Evolutionary conservation across 1,140 invertebrate genomes (phyloP).

Genomic region (Pogonus chalceus): DNA sequence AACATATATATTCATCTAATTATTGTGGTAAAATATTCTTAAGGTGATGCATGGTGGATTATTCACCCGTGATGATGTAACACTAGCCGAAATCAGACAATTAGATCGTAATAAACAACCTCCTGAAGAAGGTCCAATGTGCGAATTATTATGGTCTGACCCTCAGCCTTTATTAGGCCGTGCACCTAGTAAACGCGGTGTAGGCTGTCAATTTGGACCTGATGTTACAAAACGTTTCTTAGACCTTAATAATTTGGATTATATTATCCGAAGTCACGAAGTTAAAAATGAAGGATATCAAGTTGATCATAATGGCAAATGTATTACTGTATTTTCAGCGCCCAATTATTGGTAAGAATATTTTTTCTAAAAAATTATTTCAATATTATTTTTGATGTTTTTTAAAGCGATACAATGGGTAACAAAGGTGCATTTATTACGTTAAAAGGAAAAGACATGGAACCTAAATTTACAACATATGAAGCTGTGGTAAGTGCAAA

Average conservation of each 20-base stretch:
- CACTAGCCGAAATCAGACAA: slow-evolving; percentile 78
- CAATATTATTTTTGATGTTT: slow-evolving; percentile 11
- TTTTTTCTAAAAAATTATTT: slow-evolving; percentile 7
- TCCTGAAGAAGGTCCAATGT: slow-evolving; percentile 95
- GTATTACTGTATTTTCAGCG: slow-evolving; percentile 94
- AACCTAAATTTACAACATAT: slow-evolving; percentile 84
- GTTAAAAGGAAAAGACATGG: slow-evolving; percentile 82
- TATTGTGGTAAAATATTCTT: slow-evolving; percentile 6
- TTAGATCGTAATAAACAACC: slow-evolving; percentile 90
- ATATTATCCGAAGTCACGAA: slow-evolving; percentile 94
- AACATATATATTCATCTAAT: not conserved
- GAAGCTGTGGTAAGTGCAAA: slow-evolving; percentile 75
- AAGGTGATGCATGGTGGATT: slow-evolving; percentile 90
- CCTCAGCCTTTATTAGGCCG: slow-evolving; percentile 81
- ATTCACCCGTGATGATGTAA: slow-evolving; percentile 83
- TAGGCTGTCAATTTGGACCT: slow-evolving; percentile 97
- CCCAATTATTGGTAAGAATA: slow-evolving; percentile 91
- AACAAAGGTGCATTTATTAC: slow-evolving; percentile 97
- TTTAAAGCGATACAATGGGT: slow-evolving; percentile 88
- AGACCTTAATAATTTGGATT: slow-evolving; percentile 76
- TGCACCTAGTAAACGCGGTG: slow-evolving; percentile 89
- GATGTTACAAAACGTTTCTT: slow-evolving; percentile 90
- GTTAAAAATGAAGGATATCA: slow-evolving; percentile 97
- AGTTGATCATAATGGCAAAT: slow-evolving; percentile 84
- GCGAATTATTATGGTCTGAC: slow-evolving; percentile 96